A percentile compares a stretch with the other conserved stretches of the same genome.
Conservation (phyloP, 2,888 invertebrate genomes). For the Andrena trimmerana region DNA sequence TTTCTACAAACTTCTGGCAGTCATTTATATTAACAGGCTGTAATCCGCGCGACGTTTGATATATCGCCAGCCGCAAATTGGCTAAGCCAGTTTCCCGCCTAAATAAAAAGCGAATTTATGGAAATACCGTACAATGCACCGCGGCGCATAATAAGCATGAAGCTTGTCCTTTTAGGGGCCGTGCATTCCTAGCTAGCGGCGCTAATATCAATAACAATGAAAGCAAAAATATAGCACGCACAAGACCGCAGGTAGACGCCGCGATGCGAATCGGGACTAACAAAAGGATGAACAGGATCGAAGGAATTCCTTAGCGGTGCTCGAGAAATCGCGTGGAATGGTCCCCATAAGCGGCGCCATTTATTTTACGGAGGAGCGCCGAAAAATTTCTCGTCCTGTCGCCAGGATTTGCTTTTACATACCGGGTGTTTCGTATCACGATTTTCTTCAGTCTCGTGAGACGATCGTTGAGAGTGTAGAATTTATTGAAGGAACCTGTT, state of each 20-base stretch:
- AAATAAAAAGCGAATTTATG: conserved; percentile 58
- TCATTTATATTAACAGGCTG: conserved; percentile 43
- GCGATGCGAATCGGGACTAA: conserved; percentile 44
- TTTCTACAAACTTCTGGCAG: conserved; percentile 33
- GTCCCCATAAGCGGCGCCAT: conserved; percentile 37
- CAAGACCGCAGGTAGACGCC: conserved; percentile 44
- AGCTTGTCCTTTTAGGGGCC: conserved; percentile 12
- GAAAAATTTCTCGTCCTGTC: conserved; percentile 39
- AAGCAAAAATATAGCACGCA: conserved; percentile 39
- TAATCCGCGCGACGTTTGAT: conserved; percentile 44
- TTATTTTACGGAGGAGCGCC: conserved; percentile 43
- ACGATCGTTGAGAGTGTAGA: background rate
- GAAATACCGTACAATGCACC: conserved; percentile 41
- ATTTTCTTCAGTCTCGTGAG: too few relatives aligned
- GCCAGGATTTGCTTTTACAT: background rate
- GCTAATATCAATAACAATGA: conserved; percentile 67
- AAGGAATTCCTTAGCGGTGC: conserved; percentile 53
- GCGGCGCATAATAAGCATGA: conserved; percentile 28
- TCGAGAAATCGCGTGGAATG: conserved; percentile 61
- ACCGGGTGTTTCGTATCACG: conserved; percentile 4
- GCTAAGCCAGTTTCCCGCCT: conserved; percentile 20
- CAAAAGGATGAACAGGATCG: conserved; percentile 45
- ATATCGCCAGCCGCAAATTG: conserved; percentile 44
- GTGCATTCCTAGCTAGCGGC: conserved; percentile 16
- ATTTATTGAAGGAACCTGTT: background rate